Evolutionary conservation across 2,888 invertebrate species (phyloP).

Genomic region (Xiphydria camelus): DNA sequence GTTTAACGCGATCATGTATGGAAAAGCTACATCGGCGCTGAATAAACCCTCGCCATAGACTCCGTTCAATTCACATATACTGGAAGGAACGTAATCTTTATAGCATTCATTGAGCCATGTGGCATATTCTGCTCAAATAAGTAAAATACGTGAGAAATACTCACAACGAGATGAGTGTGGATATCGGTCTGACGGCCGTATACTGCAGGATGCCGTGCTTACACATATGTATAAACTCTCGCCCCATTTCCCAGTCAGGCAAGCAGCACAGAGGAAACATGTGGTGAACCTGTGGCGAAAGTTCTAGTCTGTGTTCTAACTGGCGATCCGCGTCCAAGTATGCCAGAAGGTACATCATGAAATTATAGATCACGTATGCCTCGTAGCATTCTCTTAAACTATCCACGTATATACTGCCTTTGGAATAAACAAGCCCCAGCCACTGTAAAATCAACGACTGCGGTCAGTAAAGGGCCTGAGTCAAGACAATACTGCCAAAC

Average conservation of each 20-base stretch:
- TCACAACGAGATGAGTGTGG: slow-evolving; percentile 88
- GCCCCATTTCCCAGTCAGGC: slow-evolving; percentile 92
- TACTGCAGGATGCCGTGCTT: slow-evolving; percentile 97
- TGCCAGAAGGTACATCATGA: slow-evolving; percentile 91
- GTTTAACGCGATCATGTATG: slow-evolving; percentile 85
- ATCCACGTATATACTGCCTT: slow-evolving; percentile 89
- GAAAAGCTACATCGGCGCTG: slow-evolving; percentile 81
- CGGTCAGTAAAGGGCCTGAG: too few relatives aligned
- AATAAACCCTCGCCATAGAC: slow-evolving; percentile 94
- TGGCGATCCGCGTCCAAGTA: slow-evolving; percentile 88
- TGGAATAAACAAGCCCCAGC: slow-evolving; percentile 85
- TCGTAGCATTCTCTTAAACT: slow-evolving; percentile 94
- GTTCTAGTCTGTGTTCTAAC: slow-evolving; percentile 77
- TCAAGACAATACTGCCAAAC: too few relatives aligned
- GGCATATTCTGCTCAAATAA: background rate
- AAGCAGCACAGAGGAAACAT: slow-evolving; percentile 91
- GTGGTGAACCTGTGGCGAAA: slow-evolving; percentile 84
- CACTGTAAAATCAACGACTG: slow-evolving; percentile 62
- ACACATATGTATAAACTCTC: slow-evolving; percentile 90
- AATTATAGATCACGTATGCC: slow-evolving; percentile 97
- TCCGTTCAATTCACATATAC: slow-evolving; percentile 80
- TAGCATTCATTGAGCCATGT: background rate
- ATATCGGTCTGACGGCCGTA: slow-evolving; percentile 86
- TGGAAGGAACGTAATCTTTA: slow-evolving; percentile 59
- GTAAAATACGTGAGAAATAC: slow-evolving; percentile 53